Evolutionary conservation across 2,113 vertebrate species (phyloP).

Genomic region (Orthonyx spaldingii): DNA sequence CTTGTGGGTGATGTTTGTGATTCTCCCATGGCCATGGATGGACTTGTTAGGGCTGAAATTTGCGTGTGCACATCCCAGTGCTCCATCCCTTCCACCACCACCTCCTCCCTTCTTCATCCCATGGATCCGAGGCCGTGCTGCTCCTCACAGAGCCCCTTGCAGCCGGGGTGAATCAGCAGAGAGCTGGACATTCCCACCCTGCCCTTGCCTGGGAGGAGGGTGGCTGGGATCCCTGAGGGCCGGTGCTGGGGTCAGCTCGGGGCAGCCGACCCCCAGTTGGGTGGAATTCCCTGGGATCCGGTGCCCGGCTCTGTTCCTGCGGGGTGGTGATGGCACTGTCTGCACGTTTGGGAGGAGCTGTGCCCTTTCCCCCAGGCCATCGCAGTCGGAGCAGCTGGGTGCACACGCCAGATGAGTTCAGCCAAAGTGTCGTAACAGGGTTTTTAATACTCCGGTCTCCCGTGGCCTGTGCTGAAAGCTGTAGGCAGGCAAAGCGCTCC

Average conservation of each 20-base stretch:
- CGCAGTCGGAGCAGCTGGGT: background rate
- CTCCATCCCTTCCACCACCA: background rate
- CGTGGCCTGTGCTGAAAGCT: background rate
- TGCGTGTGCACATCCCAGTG: accelerated
- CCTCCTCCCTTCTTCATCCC: background rate
- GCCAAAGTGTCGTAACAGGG: background rate
- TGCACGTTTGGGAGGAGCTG: background rate
- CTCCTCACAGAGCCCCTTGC: background rate
- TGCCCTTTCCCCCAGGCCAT: background rate
- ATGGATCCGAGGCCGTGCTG: accelerated
- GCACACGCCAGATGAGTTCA: background rate
- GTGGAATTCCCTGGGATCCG: background rate
- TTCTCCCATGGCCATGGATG: background rate
- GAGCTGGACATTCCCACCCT: background rate
- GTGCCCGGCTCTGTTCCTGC: background rate
- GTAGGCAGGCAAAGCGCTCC: background rate
- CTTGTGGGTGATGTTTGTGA: background rate
- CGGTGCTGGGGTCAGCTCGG: background rate
- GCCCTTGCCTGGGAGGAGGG: background rate
- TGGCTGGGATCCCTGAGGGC: background rate
- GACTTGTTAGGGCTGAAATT: background rate
- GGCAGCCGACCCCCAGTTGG: background rate
- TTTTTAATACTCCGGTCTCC: background rate
- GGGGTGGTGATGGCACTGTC: accelerated
- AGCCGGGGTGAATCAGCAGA: background rate